Base-by-base conservation (phyloP, 2,113 vertebrate genomes). In the Ictalurus punctatus region DNA sequence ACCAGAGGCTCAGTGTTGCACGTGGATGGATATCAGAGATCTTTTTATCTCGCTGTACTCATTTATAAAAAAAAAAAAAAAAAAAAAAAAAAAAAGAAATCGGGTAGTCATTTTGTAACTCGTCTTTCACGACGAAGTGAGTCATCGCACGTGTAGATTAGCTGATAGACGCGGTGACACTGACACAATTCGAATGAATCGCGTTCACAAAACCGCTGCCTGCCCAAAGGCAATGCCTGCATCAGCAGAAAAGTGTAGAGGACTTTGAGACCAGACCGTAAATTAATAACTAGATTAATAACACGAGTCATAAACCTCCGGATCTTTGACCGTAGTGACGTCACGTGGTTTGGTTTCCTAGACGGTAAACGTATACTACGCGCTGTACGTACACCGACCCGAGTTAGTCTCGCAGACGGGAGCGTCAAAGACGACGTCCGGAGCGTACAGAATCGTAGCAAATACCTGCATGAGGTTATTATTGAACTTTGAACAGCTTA, bases 161-260 rank as follows among this genome's bases (percentile, higher is more conserved):
- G 73, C 21, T 12, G 44, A 78, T 27, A 27, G 13, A 54, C 13
- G 2, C 34, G 5, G 23, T 78, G 6, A 54, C 13, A 7, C 34
- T 5, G 23, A 48, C 21, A 48, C 23, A 48, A 79, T 2, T 5
- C 14, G 10, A 65, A 25, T 67, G 40, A 54, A n/a, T 21, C 44
- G 58, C 0, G n/a, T 58, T 69, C 48, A 34, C 78, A 69, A 25
- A 52, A 52, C 27, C n/a, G 25, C 23, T 1, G 30, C 27, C 5
- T 52, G 12, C 27, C 78, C 63, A 69, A 21, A 37, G 59, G 76
- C 78, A 54, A 27, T 56, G 44, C 85, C 25, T 89, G 90, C 89
- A 65, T 86, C 48, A 89, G 84, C 88, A 87, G 78, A 80, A 85
- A 25, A 10, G 79, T 34, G 58, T 23, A 17, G 27, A 25, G 58